These are phyloP conservation scores for Aptenodytes forsteri DNA, from an alignment of 2,113 vertebrate species.

Conservation along the genomic window DNA sequence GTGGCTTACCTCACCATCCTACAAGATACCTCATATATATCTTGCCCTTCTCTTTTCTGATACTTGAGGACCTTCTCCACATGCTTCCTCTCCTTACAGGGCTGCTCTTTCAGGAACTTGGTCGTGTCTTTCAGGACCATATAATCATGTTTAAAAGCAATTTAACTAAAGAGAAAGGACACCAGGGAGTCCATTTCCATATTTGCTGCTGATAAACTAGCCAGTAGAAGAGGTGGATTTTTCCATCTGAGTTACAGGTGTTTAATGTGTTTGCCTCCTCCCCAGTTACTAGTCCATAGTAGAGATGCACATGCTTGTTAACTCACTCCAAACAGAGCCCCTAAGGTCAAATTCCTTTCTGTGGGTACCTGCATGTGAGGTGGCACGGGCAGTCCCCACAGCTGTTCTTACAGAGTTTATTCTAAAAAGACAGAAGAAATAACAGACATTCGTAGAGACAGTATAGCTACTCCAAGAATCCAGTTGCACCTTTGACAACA, in stretches of 20 bases:
- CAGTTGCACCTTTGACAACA: background rate
- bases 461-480: background rate
- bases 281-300: background rate
- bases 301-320: background rate
- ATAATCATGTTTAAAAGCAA: constrained; percentile 77
- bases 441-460: background rate
- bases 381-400: background rate
- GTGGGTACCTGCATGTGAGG: background rate
- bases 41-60: constrained; percentile 73
- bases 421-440: background rate
- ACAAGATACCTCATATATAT: constrained; percentile 72
- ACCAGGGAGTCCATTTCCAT: background rate
- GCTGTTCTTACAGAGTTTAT: background rate
- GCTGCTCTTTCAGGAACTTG: constrained; percentile 77
- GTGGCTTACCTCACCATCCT: constrained; percentile 73
- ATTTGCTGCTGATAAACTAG: background rate
- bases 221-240: background rate
- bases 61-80: constrained; percentile 76
- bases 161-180: constrained; percentile 52
- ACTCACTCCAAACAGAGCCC: background rate
- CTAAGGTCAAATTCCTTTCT: background rate
- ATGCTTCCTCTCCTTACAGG: constrained; percentile 73
- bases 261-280: background rate
- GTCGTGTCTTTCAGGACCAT: constrained; percentile 79
- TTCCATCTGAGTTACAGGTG: background rate